Evolutionary conservation across 2,888 invertebrate genomes (phyloP).

Genomic region (Scelioninae gen. 1): DNA sequence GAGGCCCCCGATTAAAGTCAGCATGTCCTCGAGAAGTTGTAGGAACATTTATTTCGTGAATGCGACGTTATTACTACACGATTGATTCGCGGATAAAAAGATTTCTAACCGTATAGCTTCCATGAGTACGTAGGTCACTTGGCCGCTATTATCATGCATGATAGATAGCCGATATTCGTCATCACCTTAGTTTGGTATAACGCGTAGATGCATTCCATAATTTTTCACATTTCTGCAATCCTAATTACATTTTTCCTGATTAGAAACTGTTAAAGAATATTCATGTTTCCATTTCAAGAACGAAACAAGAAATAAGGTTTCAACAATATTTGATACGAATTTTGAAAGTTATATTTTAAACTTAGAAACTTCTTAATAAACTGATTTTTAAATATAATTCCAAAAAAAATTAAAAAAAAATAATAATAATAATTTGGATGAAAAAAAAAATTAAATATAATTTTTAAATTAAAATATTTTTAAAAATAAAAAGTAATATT

Average conservation of each 20-base stretch:
- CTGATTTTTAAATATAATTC: too few species aligned
- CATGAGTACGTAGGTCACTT: constrained; percentile 62
- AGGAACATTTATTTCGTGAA: constrained; percentile 77
- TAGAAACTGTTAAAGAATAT: too few species aligned
- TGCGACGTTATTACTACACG: constrained; percentile 56
- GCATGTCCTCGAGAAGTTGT: constrained; percentile 79
- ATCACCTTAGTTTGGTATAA: constrained; percentile 49
- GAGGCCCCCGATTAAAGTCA: constrained; percentile 81
- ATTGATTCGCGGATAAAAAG: constrained; percentile 62
- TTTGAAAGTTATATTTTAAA: too few species aligned
- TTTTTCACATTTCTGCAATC: constrained; percentile 28
- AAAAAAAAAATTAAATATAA: too few species aligned
- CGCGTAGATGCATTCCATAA: constrained; percentile 16
- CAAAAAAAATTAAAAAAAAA: too few species aligned
- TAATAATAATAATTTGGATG: too few species aligned
- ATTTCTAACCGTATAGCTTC: constrained; percentile 66
- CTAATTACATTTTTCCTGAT: constrained; percentile 16
- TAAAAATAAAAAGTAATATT: too few species aligned
- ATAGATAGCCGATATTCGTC: constrained; percentile 58
- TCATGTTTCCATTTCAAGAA: too few species aligned
- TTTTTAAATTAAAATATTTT: too few species aligned
- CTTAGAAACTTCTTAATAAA: too few species aligned
- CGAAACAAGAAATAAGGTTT: too few species aligned
- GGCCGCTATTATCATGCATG: constrained; percentile 61
- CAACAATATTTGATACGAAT: too few species aligned